Percentiles rank a stretch among this genome's conserved stretches.
Conservation (phyloP, 2,888 invertebrate genomes). For the Tortrix viridana region DNA sequence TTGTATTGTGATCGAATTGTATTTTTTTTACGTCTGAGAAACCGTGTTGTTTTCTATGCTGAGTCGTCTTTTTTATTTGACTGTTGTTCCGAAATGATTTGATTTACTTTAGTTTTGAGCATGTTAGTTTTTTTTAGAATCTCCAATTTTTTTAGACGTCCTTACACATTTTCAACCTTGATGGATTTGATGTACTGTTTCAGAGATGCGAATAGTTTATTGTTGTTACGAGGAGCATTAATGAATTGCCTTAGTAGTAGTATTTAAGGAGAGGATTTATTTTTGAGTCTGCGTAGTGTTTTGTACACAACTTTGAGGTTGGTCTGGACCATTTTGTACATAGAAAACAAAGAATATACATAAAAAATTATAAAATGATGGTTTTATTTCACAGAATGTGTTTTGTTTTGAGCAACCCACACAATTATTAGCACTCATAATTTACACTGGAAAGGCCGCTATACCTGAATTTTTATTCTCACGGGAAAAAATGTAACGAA, state of each 20-base stretch:
- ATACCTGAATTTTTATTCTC: too few relatives aligned
- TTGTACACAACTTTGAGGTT: conserved; percentile 40
- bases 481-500: too few relatives aligned
- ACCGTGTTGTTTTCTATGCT: conserved; percentile 6
- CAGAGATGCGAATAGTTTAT: conserved; percentile 28
- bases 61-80: background rate
- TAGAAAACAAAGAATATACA: conserved; percentile 24
- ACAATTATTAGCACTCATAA: too few relatives aligned
- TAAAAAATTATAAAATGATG: conserved; percentile 1
- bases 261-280: conserved; percentile 25
- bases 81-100: conserved; percentile 17
- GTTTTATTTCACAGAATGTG: conserved; percentile 5
- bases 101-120: conserved; percentile 16
- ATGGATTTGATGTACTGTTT: conserved; percentile 18
- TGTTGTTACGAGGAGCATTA: conserved; percentile 15
- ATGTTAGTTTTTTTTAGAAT: conserved; percentile 31
- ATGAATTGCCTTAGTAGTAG: conserved; percentile 23
- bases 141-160: conserved; percentile 20
- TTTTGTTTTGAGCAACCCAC: too few relatives aligned
- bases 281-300: conserved; percentile 28
- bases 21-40: conserved; percentile 16
- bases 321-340: conserved; percentile 43
- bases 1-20: background rate
- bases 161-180: conserved; percentile 25
- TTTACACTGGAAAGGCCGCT: too few relatives aligned